Base-by-base conservation (phyloP, 2,888 invertebrate genomes). In the Hermaeophaga mercurialis region DNA sequence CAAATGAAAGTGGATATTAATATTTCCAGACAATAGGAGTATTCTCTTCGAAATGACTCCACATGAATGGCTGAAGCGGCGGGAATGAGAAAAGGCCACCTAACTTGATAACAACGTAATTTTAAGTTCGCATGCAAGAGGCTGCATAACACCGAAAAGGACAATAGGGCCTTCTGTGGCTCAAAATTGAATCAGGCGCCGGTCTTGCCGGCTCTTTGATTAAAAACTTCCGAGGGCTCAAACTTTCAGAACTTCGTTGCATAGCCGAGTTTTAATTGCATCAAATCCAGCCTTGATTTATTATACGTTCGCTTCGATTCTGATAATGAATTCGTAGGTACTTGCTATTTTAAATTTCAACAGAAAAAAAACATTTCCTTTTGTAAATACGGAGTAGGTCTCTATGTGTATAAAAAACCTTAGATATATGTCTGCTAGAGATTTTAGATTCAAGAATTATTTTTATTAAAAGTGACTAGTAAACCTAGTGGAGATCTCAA, bases 21-120 rank as follows among this genome's bases (percentile, higher is more conserved):
- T 55, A 57, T 49, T 57, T 49, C 44, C 22, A 44, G 39, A 61
- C 57, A 54, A 49, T 53, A 44, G 43, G 26, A 55, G 39, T 48
- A 43, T 41, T 46, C 36, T 50, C 44, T 38, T 45, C 34, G 50
- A 46, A 57, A 58, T 59, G 58, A 54, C 55, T 59, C 49, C 49
- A 50, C 44, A 58, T 36, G 41, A 53, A 45, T 41, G 49, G 33
- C 18, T 41, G 41, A 26, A 44, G 54, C 38, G 41, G 34, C 46
- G 44, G 34, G 54, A 55, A 53, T 57, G 52, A 52, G 61, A 61
- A 63, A 60, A 58, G 61, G 46, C 56, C 58, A 67, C 65, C 69
- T 71, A 73, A 73, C 70, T 72, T 66, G 70, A 73, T 73, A 73
- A 73, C 70, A 70, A 71, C 71, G 73, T 71, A 72, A 73, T 73